Evolutionary conservation across 2,797 vertebrate species (phyloP).

Genomic region (Poecilia wingei): DNA sequence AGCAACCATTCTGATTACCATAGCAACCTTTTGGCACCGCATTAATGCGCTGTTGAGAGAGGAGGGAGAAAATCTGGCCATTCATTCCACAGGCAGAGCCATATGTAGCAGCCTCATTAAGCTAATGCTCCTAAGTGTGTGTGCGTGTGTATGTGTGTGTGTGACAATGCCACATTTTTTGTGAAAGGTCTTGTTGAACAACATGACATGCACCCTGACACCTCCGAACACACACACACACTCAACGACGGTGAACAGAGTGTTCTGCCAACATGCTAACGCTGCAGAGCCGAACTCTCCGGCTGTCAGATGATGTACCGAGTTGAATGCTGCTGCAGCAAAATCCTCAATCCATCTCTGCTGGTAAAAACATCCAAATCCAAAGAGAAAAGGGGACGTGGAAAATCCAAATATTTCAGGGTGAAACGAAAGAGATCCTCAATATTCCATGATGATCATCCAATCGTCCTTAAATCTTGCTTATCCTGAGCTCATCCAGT

Average conservation of each 20-base stretch:
- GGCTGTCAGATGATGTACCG: slow-evolving; percentile 51
- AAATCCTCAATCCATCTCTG: slow-evolving; percentile 64
- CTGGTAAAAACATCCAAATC: slow-evolving; percentile 22
- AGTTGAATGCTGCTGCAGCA: slow-evolving; percentile 45
- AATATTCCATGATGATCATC: slow-evolving; percentile 40
- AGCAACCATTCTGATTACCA: slow-evolving; percentile 55
- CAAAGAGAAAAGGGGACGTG: slow-evolving; percentile 18
- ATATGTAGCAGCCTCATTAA: slow-evolving; percentile 68
- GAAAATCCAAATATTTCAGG: slow-evolving; percentile 29
- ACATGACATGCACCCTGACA: slow-evolving; percentile 34
- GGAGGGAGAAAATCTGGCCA: slow-evolving; percentile 42
- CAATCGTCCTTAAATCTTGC: slow-evolving; percentile 4
- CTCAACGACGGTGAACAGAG: slow-evolving; percentile 7
- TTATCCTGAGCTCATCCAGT: slow-evolving; percentile 26
- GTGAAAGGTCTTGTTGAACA: slow-evolving; percentile 30
- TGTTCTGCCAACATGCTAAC: slow-evolving; percentile 33
- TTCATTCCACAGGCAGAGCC: slow-evolving; percentile 54
- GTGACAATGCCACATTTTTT: slow-evolving; percentile 36
- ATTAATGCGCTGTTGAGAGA: slow-evolving; percentile 21
- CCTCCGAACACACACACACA: slow-evolving; percentile 2
- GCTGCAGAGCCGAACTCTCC: slow-evolving; percentile 53
- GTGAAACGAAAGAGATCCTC: slow-evolving; percentile 28
- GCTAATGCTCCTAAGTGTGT: slow-evolving; percentile 38
- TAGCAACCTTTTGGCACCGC: slow-evolving; percentile 64
- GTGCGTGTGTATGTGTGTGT: slow-evolving; percentile 15